phyloP scores from a whole-genome alignment of 2,113 vertebrate species.

The Aepyceros melampus region DNA sequence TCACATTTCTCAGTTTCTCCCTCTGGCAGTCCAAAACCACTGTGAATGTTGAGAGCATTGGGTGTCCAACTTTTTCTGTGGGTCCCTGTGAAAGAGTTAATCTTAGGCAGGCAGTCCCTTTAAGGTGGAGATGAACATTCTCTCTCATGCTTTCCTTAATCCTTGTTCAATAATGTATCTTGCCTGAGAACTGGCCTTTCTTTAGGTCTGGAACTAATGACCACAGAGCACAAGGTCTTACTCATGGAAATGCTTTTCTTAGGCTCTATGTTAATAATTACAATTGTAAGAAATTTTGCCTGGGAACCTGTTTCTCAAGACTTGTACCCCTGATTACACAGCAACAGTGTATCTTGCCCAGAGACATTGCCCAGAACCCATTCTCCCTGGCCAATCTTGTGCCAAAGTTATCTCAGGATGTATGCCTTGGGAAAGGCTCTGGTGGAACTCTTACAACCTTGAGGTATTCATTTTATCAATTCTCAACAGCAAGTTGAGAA shows the following conservation, averaged over 20 bases:
- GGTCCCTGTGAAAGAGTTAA: not conserved
- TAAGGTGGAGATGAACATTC: not conserved
- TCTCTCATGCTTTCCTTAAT: not conserved
- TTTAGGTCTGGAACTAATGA: not conserved
- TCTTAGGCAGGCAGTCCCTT: not conserved
- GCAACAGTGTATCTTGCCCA: not conserved
- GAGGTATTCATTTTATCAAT: not conserved
- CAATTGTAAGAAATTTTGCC: not conserved
- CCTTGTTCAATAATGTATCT: not conserved
- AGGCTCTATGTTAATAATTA: not conserved
- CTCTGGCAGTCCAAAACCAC: not conserved
- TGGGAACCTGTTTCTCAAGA: not conserved
- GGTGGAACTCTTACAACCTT: not conserved
- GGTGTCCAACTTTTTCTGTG: not conserved
- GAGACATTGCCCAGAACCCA: not conserved
- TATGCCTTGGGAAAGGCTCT: not conserved
- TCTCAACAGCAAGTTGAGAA: not conserved
- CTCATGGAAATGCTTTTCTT: not conserved
- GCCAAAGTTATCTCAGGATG: not conserved
- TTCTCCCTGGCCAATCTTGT: not conserved
- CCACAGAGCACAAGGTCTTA: not conserved
- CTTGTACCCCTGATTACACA: not conserved
- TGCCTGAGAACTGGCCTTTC: not conserved
- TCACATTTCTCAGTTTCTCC: not conserved
- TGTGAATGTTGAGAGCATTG: not conserved